Evolutionary conservation across 2,113 vertebrate genomes (phyloP), one percentile per base, ranked within the genome.

Genomic region (Lagenorhynchus albirostris): DNA sequence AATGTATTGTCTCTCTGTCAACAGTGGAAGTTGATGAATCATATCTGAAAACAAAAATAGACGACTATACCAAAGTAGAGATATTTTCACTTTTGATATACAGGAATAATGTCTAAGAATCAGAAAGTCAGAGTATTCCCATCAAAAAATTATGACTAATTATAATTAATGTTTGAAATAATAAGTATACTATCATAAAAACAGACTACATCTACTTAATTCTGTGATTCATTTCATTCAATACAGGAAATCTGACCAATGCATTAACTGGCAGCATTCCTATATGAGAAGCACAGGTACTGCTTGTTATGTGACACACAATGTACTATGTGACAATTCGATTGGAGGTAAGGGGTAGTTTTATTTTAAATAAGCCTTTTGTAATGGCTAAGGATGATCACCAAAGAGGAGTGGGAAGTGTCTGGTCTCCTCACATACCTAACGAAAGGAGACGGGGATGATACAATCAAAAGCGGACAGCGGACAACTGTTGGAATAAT

Each of bases 1-100:
- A 89, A 99, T 99, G 86, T 99, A 99, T 74, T 99, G 99, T 89
- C 98, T 99, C 97, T 99, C 99, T 14, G 99, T 99, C 98, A 99
- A 96, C 87, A 99, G 95, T 4, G 99, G 99, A 36, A 99, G 98
- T 0, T 99, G 99, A 91, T 99, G 99, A 93, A 99, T 99, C 94
- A 99, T 94, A 95, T 99, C 99, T 99, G 96, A 41, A 97, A 98
- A 71, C 93, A 97, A 26, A 97, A 91, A 53, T 10, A 90, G 23
- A 96, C 17, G 26, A 94, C 26, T 93, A 26, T 13, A 76, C 6
- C 31, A 81, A 88, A 77, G 21, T 12, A 47, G 76, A 94, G 3
- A 90, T 96, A 67, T 33, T 83, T 31, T 95, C 29, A 87, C 41
- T 96, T 97, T 15, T 70, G 20, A 87, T 29, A 65, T 10, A 60